Percentiles rank a stretch among this genome's conserved stretches.
Conservation (phyloP, 2,113 vertebrate genomes). For the Seriola rivoliana region DNA sequence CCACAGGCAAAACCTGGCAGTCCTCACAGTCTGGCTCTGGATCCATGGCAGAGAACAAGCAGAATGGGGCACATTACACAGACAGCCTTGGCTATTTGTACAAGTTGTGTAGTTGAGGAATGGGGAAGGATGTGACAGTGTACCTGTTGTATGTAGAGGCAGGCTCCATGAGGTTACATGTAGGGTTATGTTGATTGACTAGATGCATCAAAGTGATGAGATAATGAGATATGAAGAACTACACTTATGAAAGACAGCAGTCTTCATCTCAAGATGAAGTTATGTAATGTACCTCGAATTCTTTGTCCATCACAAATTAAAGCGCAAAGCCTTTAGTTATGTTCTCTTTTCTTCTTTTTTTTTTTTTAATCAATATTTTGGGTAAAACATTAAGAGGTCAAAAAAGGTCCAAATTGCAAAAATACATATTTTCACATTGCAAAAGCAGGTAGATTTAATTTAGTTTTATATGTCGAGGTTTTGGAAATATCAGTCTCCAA, state of each 20-base stretch:
- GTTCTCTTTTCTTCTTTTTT: not conserved
- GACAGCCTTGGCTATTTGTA: not conserved
- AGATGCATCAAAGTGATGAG: not conserved
- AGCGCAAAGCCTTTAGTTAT: not conserved
- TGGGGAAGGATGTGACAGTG: not conserved
- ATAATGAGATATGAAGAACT: not conserved
- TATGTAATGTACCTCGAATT: slow-evolving; percentile 30
- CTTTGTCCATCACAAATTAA: slow-evolving; percentile 28
- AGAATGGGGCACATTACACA: not conserved
- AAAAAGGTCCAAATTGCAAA: not conserved
- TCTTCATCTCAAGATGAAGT: slow-evolving; percentile 33
- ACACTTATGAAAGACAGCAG: slow-evolving; percentile 5
- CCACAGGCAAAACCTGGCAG: not conserved
- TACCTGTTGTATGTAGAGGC: not conserved
- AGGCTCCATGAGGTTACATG: not conserved
- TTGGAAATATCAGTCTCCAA: not conserved
- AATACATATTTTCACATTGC: not conserved
- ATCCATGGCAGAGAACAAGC: not conserved
- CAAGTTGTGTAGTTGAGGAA: not conserved
- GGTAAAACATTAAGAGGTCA: not conserved
- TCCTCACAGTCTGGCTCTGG: not conserved
- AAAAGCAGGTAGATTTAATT: not conserved
- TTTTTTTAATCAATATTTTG: not conserved
- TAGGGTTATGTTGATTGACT: not conserved
- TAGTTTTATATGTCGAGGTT: not conserved